Percentiles rank a stretch among this genome's conserved stretches.
Evolutionary conservation across 2,113 vertebrate genomes (phyloP).

Genomic region (Oryctolagus cuniculus): mOryCun1.1 NC_091443.1:111747001-111747500

Average conservation of each 20-base stretch:
- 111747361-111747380: not conserved
- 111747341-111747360: not conserved
- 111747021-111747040: no score
- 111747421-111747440: constrained; percentile 20
- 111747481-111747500: constrained; percentile 52
- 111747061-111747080: no score
- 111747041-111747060: no score
- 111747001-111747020: no score
- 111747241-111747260: not conserved
- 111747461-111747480: constrained; percentile 35
- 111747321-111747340: not conserved
- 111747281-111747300: not conserved
- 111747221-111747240: not conserved
- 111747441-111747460: constrained; percentile 45
- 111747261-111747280: not conserved
- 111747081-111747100: no score
- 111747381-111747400: not conserved
- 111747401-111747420: not conserved
- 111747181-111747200: no score
- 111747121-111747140: no score
- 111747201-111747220: no score
- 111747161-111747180: no score
- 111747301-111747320: constrained; percentile 34
- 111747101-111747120: no score
- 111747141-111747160: no score